Evolutionary conservation across 2,113 vertebrate genomes (phyloP), one percentile per base, ranked within the genome.

Genomic region (Castor canadensis): DNA sequence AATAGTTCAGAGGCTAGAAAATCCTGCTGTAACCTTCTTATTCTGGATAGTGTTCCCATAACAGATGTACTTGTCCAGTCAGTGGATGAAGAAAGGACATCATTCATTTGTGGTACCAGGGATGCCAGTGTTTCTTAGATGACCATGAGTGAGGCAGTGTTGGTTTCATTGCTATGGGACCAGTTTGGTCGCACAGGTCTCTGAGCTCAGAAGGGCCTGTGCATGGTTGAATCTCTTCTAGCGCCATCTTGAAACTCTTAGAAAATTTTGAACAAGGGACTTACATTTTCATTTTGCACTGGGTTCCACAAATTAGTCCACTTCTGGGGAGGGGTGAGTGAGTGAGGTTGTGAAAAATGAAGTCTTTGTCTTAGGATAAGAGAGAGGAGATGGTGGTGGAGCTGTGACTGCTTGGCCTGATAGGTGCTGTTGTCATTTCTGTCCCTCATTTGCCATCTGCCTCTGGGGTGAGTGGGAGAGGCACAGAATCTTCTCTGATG

Each of bases 81-180:
- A 77, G 16, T 45, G 35, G 17, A 6, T 89, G 24, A 45, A 38
- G 40, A 49, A 76, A 79, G 22, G 12, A 35, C 52, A 38, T 30
- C 54, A 80, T 12, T 64, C n/a, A 38, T 0, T 32, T 0, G 0
- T 43, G 40, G 32, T 20, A 40, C 0, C 32, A 40, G 8, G 6
- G 12, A 26, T 32, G 66, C n/a, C 40, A 7, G 5, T 38, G 38
- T 8, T 75, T 47, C 75, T 75, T 40, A 32, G 16, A 20, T 17
- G 43, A 11, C 52, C n/a, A 1, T 12, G n/a, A 85, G 9, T 26
- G 28, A 40, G 54, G 38, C 54, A 30, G 28, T 40, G 8, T 20
- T 52, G 64, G 52, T 43, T 52, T 60, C 32, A 2, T 5, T 3
- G n/a, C 19, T 16, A 10, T 67, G 52, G 28, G 1, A 0, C 66